Conservation (phyloP, 2,888 invertebrate genomes). For the Caenorhabditis afra region DNA sequence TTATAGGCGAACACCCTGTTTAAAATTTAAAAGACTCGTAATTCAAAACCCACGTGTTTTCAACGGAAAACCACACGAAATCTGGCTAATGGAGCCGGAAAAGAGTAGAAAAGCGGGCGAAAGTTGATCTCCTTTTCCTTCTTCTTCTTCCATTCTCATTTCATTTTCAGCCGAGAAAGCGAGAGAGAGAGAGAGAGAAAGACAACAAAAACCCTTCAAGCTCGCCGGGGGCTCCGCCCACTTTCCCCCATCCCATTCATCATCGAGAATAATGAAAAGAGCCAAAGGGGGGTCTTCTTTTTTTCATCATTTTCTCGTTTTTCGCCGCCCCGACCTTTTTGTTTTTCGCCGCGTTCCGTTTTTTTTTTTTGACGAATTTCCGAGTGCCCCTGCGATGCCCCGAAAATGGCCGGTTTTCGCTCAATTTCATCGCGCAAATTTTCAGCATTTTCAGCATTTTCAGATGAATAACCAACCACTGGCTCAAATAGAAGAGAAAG, state of each 20-base stretch:
- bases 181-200: neutral
- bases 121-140: conserved; percentile 12
- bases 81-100: conserved; percentile 6
- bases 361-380: conserved; percentile 18
- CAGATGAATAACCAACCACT: no score
- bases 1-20: neutral
- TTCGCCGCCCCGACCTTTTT: no score
- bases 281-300: no score
- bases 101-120: conserved; percentile 7
- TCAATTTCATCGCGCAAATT: no score
- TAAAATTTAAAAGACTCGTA: neutral
- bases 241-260: neutral
- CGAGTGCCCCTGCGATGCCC: no score
- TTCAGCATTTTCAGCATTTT: no score
- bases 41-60: no score
- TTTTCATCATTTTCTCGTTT: no score
- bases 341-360: neutral
- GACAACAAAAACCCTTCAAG: neutral
- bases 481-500: no score
- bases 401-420: no score
- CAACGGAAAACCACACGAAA: no score
- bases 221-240: neutral
- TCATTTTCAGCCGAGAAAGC: conserved; percentile 6
- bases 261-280: neutral
- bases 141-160: no score